Conservation (phyloP, 2,888 invertebrate species). For the Galeruca laticollis region DNA sequence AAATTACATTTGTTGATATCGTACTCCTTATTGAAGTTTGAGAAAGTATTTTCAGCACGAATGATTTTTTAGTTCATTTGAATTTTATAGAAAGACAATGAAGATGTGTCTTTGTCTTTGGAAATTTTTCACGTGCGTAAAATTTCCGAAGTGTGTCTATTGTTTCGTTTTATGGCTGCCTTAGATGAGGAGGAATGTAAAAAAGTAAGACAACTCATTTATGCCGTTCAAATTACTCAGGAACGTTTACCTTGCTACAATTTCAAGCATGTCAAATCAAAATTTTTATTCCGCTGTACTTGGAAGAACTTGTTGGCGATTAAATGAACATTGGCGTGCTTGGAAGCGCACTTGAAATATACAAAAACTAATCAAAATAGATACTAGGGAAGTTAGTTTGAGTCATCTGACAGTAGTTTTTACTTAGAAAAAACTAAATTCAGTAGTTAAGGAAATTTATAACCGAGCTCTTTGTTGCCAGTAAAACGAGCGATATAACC, state of each 20-base stretch:
- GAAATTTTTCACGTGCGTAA: conserved; percentile 43
- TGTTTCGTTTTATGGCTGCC: conserved; percentile 37
- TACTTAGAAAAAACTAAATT: no score
- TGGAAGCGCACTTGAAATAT: not conserved
- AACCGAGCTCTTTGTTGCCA: no score
- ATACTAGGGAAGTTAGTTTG: no score
- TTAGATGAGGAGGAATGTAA: conserved; percentile 35
- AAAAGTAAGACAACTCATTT: conserved; percentile 31
- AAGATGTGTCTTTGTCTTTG: conserved; percentile 44
- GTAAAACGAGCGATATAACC: no score
- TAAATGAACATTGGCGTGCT: not conserved
- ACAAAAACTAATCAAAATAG: no score
- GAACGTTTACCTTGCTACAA: conserved; percentile 26
- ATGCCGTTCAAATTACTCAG: conserved; percentile 32
- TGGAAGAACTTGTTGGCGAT: conserved; percentile 9
- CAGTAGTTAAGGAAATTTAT: no score
- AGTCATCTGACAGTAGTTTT: no score
- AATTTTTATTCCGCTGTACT: conserved; percentile 19
- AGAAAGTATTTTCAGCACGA: conserved; percentile 23
- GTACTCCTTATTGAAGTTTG: not conserved
- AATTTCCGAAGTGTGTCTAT: conserved; percentile 42
- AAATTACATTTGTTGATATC: no score
- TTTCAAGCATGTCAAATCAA: conserved; percentile 27
- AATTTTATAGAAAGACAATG: conserved; percentile 38
- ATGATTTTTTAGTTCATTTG: conserved; percentile 24